Evolutionary conservation across 1,140 invertebrate species (phyloP), one percentile per base, ranked within the genome.

Genomic region (Lepidotrigona ventralis): DNA sequence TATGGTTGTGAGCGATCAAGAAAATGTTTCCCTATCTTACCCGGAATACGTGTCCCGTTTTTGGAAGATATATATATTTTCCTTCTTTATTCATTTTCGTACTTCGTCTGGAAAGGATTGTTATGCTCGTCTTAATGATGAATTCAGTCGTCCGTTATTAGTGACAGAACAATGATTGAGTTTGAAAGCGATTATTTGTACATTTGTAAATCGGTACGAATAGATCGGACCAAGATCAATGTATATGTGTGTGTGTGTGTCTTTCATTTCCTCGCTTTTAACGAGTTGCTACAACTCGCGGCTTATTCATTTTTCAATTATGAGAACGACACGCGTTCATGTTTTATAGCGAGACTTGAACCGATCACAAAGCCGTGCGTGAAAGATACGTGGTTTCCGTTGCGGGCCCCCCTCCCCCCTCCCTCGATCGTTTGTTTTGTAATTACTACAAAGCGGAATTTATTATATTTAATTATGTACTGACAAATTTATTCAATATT

Each of bases 1-100:
- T 92, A 92, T 90, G 91, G 91, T 93, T 93, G 92, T 93, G 92
- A 93, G 33, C 21, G 66, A 82, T 77, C 46, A 82, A 77, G 68
- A 33, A 68, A 46, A 68, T 33, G 51, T 86, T 60, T 51, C 60
- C 68, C 56, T 82, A 51, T 53, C 23, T 26, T 66, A 60, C 56
- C 53, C 29, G 66, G 76, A 54, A 78, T 21, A 39, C 46, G 26
- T 63, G 29, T n/a, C 86, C 87, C 84, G 60, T 70, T 81, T 58
- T 53, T 33, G 9, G 21, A 88, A 84, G 80, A 74, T 86, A 72
- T 77, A 39, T 39, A 39, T 39, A 39, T 86, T 74, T 88, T 86
- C 86, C 87, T 87, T 89, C 53, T 60, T 81, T 81, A 76, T 64
- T 83, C 76, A 64, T 75, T 85, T 70, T 58, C 66, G 29, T 76